phyloP scores from a whole-genome alignment of 2,113 vertebrate species.

The Hyaena hyaena region DNA sequence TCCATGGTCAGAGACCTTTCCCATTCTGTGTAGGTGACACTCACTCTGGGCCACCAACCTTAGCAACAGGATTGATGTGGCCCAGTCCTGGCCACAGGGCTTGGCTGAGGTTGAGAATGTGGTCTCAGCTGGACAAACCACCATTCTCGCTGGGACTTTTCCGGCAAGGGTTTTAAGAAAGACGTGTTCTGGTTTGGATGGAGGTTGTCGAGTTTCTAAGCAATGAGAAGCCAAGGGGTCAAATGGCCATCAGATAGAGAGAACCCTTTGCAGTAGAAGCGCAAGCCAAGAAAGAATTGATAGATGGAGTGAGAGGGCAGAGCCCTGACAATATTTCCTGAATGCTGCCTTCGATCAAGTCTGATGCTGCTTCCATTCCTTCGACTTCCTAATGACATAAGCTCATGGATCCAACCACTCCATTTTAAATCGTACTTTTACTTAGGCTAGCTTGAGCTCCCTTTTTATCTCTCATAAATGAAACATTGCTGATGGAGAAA shows the following conservation, averaged over 20 bases:
- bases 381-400: neutral
- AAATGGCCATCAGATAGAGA: neutral
- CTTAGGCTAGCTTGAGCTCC: slow-evolving; percentile 6
- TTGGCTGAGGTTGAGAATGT: neutral
- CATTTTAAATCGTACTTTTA: neutral
- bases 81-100: neutral
- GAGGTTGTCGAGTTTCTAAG: neutral
- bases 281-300: neutral
- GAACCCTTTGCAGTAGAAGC: neutral
- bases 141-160: neutral
- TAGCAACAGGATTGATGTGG: neutral
- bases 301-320: neutral
- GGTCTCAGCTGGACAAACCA: neutral
- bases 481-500: neutral
- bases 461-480: neutral
- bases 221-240: neutral
- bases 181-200: neutral
- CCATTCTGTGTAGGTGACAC: neutral
- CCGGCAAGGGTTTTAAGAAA: neutral
- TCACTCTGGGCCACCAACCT: neutral
- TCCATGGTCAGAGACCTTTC: neutral
- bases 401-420: neutral
- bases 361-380: neutral
- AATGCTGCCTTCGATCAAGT: neutral
- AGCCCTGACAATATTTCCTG: accelerated